Evolutionary conservation across 2,888 invertebrate species (phyloP).

Genomic region (Periphyllus acericola): DNA sequence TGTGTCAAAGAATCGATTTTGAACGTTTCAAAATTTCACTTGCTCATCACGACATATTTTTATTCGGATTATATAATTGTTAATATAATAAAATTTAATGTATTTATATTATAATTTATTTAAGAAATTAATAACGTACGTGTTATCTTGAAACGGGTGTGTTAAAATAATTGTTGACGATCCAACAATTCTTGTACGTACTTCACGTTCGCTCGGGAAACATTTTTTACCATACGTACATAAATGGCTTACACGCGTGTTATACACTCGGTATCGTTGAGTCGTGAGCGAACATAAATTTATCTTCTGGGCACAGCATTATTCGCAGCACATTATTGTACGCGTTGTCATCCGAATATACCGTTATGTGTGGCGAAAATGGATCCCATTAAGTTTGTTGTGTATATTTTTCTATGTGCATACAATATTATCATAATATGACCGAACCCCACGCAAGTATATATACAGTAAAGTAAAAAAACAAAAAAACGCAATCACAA

Average conservation of each 20-base stretch:
- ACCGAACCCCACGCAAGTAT: not conserved
- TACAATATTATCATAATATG: not conserved
- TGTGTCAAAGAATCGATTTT: not conserved
- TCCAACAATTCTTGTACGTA: too few species aligned
- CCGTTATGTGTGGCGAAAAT: not conserved
- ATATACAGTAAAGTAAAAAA: not conserved
- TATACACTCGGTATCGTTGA: not conserved
- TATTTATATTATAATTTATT: too few species aligned
- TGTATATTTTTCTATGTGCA: not conserved
- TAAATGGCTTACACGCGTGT: not conserved
- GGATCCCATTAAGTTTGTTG: not conserved
- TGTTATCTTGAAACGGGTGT: too few species aligned
- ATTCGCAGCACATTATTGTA: not conserved
- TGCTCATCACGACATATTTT: not conserved
- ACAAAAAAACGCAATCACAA: constrained; percentile 3
- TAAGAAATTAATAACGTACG: too few species aligned
- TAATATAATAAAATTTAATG: too few species aligned
- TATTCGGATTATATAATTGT: too few species aligned
- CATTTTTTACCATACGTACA: not conserved
- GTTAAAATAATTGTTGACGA: too few species aligned
- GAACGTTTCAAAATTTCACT: not conserved
- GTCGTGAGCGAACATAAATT: not conserved
- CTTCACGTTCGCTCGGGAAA: not conserved
- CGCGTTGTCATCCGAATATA: not conserved
- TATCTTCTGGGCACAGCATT: not conserved